Base-by-base conservation (phyloP, 2,888 invertebrate genomes). In the Globia sparganii region DNA sequence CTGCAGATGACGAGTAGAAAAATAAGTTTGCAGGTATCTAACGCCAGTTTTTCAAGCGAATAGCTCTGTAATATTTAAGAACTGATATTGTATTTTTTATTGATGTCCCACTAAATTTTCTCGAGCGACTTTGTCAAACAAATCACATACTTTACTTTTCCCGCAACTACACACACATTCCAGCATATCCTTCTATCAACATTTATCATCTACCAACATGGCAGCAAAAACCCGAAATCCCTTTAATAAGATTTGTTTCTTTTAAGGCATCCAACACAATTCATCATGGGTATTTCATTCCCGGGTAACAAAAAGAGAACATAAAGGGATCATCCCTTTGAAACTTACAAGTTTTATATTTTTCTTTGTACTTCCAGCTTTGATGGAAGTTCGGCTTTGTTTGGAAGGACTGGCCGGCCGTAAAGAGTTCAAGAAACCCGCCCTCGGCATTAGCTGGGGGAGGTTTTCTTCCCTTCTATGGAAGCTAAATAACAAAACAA, bases 271-370 rank as follows among this genome's bases (percentile, higher is more conserved):
- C 83, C 86, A 90, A 91, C 89, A 91, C 89, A 92, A 92, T 93
- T 92, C 91, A 90, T 91, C 90, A 90, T 86, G 88, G 89, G 88
- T 89, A 91, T 93, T 93, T 89, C 91, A 90, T 93, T 92, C 89
- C 89, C 88, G 86, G 84, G 86, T 86, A 92, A 93, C 92, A 92
- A 93, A 93, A 93, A 92, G 86, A 86, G 89, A 90, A 91, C 91
- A 91, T 90, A 93, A 94, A 93, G 89, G 94, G 93, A 94, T 94
- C 87, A 93, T 93, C 93, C 93, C 93, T 94, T 93, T 93, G 93
- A 92, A 94, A 95, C 92, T 94, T 93, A 91, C 91, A 93, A 94
- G 93, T 94, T 95, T 94, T 93, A 91, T 93, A 93, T 93, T 93
- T 94, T 93, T 93, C 92, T 93, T 94, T 94, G 92, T 93, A 91